Conservation (phyloP, 1,140 invertebrate species). For the Drosophila mauritiana region DNA sequence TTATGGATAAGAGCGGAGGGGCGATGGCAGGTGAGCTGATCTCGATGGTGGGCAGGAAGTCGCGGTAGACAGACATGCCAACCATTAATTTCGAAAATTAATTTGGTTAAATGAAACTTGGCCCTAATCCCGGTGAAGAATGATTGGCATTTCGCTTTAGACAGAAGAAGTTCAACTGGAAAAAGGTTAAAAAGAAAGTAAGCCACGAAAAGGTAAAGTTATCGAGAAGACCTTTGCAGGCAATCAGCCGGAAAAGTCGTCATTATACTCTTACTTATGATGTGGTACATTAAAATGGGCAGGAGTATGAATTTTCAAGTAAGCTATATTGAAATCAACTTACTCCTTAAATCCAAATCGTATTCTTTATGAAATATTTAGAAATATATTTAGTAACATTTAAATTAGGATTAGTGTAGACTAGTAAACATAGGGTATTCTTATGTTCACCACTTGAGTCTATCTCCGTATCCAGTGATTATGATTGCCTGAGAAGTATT, state of each 20-base stretch:
- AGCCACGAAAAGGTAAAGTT: constrained; percentile 29
- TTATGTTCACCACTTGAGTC: constrained; percentile 1
- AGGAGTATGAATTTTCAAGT: not conserved
- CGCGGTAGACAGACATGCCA: constrained; percentile 22
- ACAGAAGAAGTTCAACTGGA: constrained; percentile 51
- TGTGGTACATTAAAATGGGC: not conserved
- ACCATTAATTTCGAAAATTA: constrained; percentile 61
- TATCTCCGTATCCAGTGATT: not conserved
- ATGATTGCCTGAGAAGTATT: constrained; percentile 57
- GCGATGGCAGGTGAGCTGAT: not conserved
- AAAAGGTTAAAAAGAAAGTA: constrained; percentile 47
- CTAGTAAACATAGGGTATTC: not conserved
- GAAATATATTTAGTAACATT: too few species aligned
- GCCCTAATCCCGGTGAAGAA: constrained; percentile 30
- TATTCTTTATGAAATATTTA: too few species aligned
- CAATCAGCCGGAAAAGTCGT: constrained; percentile 53
- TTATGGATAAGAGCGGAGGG: constrained; percentile 14
- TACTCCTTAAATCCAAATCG: too few species aligned
- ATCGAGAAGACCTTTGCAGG: constrained; percentile 44
- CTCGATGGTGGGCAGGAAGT: not conserved
- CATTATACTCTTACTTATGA: constrained; percentile 8
- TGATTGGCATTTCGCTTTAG: constrained; percentile 25
- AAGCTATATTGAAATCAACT: too few species aligned
- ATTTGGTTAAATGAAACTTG: constrained; percentile 70
- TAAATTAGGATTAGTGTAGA: too few species aligned